Conservation (phyloP, 2,888 invertebrate species). For the Ceramica pisi region DNA sequence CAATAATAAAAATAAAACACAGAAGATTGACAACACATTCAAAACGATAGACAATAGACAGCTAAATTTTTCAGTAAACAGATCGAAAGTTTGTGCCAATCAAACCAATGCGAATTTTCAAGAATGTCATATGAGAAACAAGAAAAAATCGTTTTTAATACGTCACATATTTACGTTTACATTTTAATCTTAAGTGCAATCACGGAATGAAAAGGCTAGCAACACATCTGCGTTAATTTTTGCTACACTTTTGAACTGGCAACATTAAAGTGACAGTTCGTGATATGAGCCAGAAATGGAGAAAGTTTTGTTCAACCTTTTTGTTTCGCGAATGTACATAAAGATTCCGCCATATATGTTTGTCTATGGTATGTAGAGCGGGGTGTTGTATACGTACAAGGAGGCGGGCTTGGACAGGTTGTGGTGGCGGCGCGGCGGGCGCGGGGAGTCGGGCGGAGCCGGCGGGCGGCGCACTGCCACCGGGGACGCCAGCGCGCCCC, state of each 20-base stretch:
- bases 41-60: constrained; percentile 11
- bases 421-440: constrained; percentile 79
- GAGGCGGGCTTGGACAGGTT: constrained; percentile 81
- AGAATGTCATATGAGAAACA: neutral
- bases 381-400: constrained; percentile 80
- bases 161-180: neutral
- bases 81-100: neutral
- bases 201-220: constrained; percentile 10
- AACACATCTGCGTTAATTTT: neutral
- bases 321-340: neutral
- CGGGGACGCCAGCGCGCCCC: constrained; percentile 72
- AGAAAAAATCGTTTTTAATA: constrained; percentile 4
- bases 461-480: constrained; percentile 75
- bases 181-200: neutral
- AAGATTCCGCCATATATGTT: neutral
- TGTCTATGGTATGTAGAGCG: constrained; percentile 57
- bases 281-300: neutral
- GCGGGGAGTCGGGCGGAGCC: constrained; percentile 82
- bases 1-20: constrained; percentile 13
- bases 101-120: neutral
- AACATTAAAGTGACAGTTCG: neutral
- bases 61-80: neutral
- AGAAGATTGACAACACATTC: constrained; percentile 13
- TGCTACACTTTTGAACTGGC: neutral
- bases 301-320: neutral